Base-by-base conservation (phyloP, 2,797 vertebrate species). In the Cryptoblepharus egeriae region DNA sequence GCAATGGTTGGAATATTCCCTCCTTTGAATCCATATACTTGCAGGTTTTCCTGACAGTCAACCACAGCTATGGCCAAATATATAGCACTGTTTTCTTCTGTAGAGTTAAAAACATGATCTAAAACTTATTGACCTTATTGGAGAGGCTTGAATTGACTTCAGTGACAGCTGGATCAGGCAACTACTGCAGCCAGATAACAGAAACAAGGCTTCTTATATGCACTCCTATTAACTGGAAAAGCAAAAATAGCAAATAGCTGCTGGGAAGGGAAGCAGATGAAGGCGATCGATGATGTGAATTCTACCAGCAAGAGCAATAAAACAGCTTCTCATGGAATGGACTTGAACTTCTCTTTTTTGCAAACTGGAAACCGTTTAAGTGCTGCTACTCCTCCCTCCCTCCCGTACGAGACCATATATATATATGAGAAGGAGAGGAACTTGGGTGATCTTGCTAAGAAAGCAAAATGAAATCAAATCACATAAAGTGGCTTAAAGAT, bases 401-500 rank as follows among this genome's bases (percentile, higher is more conserved):
- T 6, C 10, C 32, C 39, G 28, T 60, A 24, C 22, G 16, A 2
- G 6, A 8, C 28, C 28, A 39, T 3, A n/a, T n/a, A n/a, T n/a
- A n/a, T n/a, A n/a, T n/a, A n/a, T n/a, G n/a, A n/a, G n/a, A n/a
- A n/a, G n/a, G n/a, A n/a, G 30, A 75, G 45, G 37, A 70, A 79
- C 39, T 37, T 84, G 26, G 87, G 63, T 65, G 91, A 70, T 61
- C 0, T 80, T 88, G 72, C 52, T 91, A 91, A 93, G 90, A 87
- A 93, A 92, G 85, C 86, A 75, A 92, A 93, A 90, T 85, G 9
- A 24, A 18, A 37, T 26, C 10, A 37, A 58, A 58, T 20, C 16
- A 30, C 45, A 13, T n/a, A 28, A 26, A 30, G 18, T 89, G 85
- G 88, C 92, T 94, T 92, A 86, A 90, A 90, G 94, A 88, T 91